phyloP scores from a whole-genome alignment of 2,888 invertebrate species.

The Rapana venosa region DNA sequence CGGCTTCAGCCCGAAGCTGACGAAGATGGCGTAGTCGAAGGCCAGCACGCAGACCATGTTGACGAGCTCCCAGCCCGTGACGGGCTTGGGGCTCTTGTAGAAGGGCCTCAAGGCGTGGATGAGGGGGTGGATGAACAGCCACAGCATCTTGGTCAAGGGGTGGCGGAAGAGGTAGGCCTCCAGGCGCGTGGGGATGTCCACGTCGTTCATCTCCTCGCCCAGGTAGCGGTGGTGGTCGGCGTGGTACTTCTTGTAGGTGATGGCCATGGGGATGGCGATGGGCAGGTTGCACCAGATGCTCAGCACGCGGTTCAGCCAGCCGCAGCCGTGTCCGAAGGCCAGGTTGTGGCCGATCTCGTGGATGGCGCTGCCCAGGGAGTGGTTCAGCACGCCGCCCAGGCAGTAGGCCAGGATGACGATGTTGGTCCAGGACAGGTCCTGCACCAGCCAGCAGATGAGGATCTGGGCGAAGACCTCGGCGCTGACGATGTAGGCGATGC shows the following conservation, averaged over 20 bases:
- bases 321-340: slow-evolving; percentile 75
- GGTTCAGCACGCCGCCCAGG: slow-evolving; percentile 75
- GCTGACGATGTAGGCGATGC: slow-evolving; percentile 68
- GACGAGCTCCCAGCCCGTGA: slow-evolving; percentile 72
- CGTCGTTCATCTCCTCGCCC: slow-evolving; percentile 76
- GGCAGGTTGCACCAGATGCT: slow-evolving; percentile 77
- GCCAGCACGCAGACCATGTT: slow-evolving; percentile 68
- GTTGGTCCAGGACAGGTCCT: slow-evolving; percentile 69
- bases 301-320: slow-evolving; percentile 58
- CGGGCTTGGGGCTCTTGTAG: slow-evolving; percentile 75
- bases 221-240: slow-evolving; percentile 77
- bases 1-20: slow-evolving; percentile 70
- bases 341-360: slow-evolving; percentile 78
- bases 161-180: slow-evolving; percentile 75
- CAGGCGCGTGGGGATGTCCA: slow-evolving; percentile 76
- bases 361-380: slow-evolving; percentile 77
- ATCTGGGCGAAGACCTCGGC: slow-evolving; percentile 69
- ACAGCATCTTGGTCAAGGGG: slow-evolving; percentile 75
- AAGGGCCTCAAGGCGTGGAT: slow-evolving; percentile 76
- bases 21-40: slow-evolving; percentile 68
- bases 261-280: slow-evolving; percentile 75
- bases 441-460: slow-evolving; percentile 64
- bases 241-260: slow-evolving; percentile 78
- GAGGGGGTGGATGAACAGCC: slow-evolving; percentile 75
- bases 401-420: slow-evolving; percentile 70